Evolutionary conservation across 2,888 invertebrate genomes (phyloP).

Genomic region (Gandaritis pyraliata): DNA sequence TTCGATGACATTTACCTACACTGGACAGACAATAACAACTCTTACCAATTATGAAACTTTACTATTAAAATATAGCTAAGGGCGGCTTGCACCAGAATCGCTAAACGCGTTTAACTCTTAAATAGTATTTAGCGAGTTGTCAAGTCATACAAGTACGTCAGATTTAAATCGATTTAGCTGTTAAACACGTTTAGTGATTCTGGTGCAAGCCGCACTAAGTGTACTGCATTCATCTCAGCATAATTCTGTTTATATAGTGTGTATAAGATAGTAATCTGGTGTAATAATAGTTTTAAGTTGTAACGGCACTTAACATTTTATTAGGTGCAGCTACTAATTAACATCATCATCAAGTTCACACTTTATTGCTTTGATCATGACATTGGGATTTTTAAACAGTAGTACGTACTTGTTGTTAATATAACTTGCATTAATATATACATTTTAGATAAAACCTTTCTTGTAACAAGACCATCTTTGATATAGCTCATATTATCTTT

Average conservation of each 20-base stretch:
- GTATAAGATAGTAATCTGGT: slow-evolving; percentile 27
- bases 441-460: too few relatives aligned
- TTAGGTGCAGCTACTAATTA: slow-evolving; percentile 22
- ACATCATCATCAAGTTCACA: slow-evolving; percentile 19
- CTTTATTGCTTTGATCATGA: slow-evolving; percentile 5
- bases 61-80: slow-evolving; percentile 46
- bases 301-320: slow-evolving; percentile 30
- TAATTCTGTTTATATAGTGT: slow-evolving; percentile 33
- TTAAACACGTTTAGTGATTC: too few relatives aligned
- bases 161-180: too few relatives aligned
- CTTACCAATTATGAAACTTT: slow-evolving; percentile 75
- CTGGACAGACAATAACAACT: slow-evolving; percentile 75
- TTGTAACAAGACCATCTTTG: too few relatives aligned
- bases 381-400: slow-evolving; percentile 5
- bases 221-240: slow-evolving; percentile 41
- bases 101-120: too few relatives aligned
- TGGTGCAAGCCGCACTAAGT: slow-evolving; percentile 12
- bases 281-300: slow-evolving; percentile 33
- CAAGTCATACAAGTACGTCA: too few relatives aligned
- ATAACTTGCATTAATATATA: too few relatives aligned
- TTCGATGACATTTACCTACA: slow-evolving; percentile 80
- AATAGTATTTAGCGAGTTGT: too few relatives aligned
- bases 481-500: too few relatives aligned
- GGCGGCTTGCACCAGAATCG: too few relatives aligned
- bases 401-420: background rate